Base-by-base conservation (phyloP, 2,888 invertebrate species). In the Drosophila rubida region DNA sequence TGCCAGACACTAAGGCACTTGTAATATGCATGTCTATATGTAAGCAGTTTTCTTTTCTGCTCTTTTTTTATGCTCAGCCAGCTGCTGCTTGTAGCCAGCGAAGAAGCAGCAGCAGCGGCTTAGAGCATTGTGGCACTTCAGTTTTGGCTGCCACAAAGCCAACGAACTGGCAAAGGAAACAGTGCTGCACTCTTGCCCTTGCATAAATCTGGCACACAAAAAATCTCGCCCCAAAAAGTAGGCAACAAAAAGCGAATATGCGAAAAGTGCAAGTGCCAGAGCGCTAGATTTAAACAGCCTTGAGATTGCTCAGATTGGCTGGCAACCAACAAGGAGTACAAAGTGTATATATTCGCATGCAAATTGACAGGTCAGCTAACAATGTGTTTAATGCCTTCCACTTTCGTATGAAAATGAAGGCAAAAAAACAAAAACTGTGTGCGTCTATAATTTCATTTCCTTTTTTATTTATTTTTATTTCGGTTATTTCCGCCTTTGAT, bases 1-100 rank as follows among this genome's bases (percentile, higher is more conserved):
- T 73, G 70, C 73, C 76, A 80, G 87, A 87, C 82, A 87, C 85
- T 76, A 70, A 83, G 76, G 73, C 71, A 87, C 85, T 75, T 87
- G 87, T 84, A 74, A 75, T 83, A 84, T 87, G 87, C 74, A 84
- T 86, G 84, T 75, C 62, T 59, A 22, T 62, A 42, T 19, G 16
- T 45, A 37, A 37, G 11, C 44, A 25, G 16, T 35, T 54, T 62
- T 41, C 41, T 35, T 48, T 67, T 67, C 41, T 9, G 9, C 4
- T 30, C 4, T 11, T 32, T n/a, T 30, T n/a, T 32, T 11, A 19
- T 25, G 25, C 9, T 25, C 13, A 16, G 63, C 54, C 68, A 64
- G 62, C 65, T 64, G 63, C 58, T 49, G 42, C 44, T 46, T 25
- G 64, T 19, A 19, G 19, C 32, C 48, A 27, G 46, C 23, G 42